A percentile compares a stretch with the other conserved stretches of the same genome.
Evolutionary conservation across 2,113 vertebrate species (phyloP).

Genomic region (Embiotoca jacksoni): DNA sequence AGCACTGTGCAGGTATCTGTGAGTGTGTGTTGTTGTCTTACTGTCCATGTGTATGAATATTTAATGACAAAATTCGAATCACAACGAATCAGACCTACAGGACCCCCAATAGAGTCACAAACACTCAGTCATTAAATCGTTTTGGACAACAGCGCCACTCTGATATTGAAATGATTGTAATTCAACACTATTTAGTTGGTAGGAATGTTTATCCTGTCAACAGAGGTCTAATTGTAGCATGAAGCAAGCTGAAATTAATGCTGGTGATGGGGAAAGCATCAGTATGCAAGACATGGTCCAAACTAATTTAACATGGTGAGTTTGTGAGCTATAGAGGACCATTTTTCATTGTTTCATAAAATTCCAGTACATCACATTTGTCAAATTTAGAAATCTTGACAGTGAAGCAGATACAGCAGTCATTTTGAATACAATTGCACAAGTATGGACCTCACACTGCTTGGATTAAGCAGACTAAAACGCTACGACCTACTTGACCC

Average conservation of each 20-base stretch:
- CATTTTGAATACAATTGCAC: neutral
- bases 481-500: constrained; percentile 34
- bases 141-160: constrained; percentile 43
- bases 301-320: neutral
- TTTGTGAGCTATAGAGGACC: neutral
- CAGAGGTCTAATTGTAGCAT: constrained; percentile 49
- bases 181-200: constrained; percentile 36
- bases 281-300: constrained; percentile 23
- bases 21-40: neutral
- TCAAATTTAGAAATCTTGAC: neutral
- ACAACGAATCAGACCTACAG: constrained; percentile 47
- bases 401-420: neutral
- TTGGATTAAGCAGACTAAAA: constrained; percentile 27
- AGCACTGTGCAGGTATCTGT: neutral
- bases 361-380: neutral
- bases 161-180: constrained; percentile 38
- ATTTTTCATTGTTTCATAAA: neutral
- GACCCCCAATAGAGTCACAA: constrained; percentile 27
- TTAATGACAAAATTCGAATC: constrained; percentile 55
- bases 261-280: constrained; percentile 20
- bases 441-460: constrained; percentile 6
- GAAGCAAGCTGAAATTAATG: constrained; percentile 50
- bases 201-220: constrained; percentile 53
- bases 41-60: constrained; percentile 36
- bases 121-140: constrained; percentile 29